phyloP scores from a whole-genome alignment of 2,888 invertebrate genomes.

The Thera obeliscata region DNA sequence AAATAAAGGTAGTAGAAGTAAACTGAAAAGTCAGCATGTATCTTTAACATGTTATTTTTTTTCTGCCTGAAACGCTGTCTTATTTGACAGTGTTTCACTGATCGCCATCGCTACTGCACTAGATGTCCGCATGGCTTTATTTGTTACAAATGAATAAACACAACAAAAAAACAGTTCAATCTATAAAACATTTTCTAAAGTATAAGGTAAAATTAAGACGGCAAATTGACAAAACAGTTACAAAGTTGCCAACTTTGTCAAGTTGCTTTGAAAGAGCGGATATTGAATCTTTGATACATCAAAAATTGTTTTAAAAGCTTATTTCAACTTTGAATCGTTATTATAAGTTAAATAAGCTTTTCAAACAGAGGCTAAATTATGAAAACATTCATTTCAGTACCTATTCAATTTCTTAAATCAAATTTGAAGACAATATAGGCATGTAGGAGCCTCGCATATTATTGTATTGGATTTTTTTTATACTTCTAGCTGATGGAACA shows the following conservation, averaged over 20 bases:
- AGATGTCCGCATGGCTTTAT: too few species aligned
- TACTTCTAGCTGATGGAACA: too few species aligned
- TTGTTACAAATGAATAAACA: neutral
- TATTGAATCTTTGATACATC: slow-evolving; percentile 40
- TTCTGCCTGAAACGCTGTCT: too few species aligned
- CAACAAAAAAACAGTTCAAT: slow-evolving; percentile 11
- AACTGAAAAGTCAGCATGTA: too few species aligned
- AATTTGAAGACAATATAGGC: too few species aligned
- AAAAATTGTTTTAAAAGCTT: slow-evolving; percentile 33
- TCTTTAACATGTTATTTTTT: too few species aligned
- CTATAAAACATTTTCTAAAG: slow-evolving; percentile 15
- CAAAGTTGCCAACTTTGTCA: slow-evolving; percentile 28
- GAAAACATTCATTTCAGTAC: slow-evolving; percentile 8
- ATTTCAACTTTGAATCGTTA: slow-evolving; percentile 28
- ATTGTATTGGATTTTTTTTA: too few species aligned
- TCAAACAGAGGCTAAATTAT: slow-evolving; percentile 1
- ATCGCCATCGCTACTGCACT: too few species aligned
- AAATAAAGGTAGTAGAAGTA: too few species aligned
- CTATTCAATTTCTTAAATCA: neutral
- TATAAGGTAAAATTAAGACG: slow-evolving; percentile 27
- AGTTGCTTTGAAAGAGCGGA: slow-evolving; percentile 38
- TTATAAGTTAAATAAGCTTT: neutral
- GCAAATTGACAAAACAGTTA: slow-evolving; percentile 36
- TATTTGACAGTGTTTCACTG: too few species aligned
- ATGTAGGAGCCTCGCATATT: too few species aligned